phyloP scores from a whole-genome alignment of 2,797 vertebrate species.

The Darevskia nairensis region DNA sequence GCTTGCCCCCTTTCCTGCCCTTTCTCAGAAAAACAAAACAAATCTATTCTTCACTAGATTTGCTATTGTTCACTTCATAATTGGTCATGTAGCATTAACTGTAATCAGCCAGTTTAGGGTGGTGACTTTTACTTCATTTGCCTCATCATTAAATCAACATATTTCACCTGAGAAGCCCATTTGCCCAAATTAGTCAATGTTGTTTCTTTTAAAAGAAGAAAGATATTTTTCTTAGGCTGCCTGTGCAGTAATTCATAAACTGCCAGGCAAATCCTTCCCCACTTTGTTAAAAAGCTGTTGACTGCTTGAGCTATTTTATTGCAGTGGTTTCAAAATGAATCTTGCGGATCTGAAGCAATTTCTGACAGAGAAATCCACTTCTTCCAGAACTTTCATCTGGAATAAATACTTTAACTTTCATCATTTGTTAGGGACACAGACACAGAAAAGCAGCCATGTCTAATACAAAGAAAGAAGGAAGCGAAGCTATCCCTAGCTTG shows the following conservation, averaged over 20 bases:
- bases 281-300: constrained; percentile 59
- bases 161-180: constrained; percentile 64
- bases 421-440: constrained; percentile 36
- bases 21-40: background rate
- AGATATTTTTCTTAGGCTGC: constrained; percentile 74
- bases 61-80: constrained; percentile 16
- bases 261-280: constrained; percentile 56
- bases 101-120: constrained; percentile 67
- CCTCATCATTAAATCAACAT: constrained; percentile 57
- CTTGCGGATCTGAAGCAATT: constrained; percentile 62
- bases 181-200: constrained; percentile 78
- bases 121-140: constrained; percentile 16
- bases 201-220: no score
- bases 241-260: constrained; percentile 77
- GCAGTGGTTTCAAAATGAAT: constrained; percentile 64
- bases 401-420: constrained; percentile 42
- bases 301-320: constrained; percentile 63
- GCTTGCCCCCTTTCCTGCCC: background rate
- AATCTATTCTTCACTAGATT: background rate
- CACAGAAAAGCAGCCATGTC: constrained; percentile 3
- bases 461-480: no score
- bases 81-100: constrained; percentile 58
- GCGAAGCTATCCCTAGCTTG: no score
- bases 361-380: constrained; percentile 47
- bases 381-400: constrained; percentile 45